These are phyloP conservation scores for Syngnathus scovelli DNA, from an alignment of 2,113 vertebrate species.

Conservation along the genomic window DNA sequence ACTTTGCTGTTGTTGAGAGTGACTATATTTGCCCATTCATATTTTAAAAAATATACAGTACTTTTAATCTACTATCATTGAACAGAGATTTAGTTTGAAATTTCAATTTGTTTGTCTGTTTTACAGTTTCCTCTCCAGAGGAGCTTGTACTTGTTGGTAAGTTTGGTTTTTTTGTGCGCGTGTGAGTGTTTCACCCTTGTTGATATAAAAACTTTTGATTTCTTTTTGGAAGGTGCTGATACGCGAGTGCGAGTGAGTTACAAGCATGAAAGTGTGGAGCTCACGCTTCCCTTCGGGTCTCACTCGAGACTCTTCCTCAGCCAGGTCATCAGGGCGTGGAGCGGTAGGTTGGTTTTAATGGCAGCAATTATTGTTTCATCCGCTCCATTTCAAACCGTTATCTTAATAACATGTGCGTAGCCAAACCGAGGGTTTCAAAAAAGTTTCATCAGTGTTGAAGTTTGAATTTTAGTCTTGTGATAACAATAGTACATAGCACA, in stretches of 20 bases:
- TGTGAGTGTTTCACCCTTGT: no score
- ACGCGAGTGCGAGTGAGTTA: constrained; percentile 75
- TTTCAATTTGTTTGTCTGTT: neutral
- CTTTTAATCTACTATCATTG: no score
- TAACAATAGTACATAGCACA: neutral
- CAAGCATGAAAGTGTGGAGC: constrained; percentile 54
- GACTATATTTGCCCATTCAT: constrained; percentile 13
- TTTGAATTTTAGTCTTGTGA: neutral
- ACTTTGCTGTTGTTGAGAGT: constrained; percentile 86
- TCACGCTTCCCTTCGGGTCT: constrained; percentile 87
- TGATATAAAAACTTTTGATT: no score
- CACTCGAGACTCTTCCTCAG: constrained; percentile 80
- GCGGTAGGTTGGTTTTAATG: constrained; percentile 69
- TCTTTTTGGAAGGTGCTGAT: constrained; percentile 75
- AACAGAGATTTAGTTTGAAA: no score
- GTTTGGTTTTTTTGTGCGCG: constrained; percentile 10
- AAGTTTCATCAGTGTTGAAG: neutral
- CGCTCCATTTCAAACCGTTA: no score
- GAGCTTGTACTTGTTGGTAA: constrained; percentile 72
- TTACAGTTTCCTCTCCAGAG: constrained; percentile 69
- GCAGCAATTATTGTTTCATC: neutral
- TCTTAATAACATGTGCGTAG: no score
- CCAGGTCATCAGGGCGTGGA: constrained; percentile 74
- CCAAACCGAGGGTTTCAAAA: no score
- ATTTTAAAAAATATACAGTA: neutral